These are phyloP conservation scores for Brevimyrus niger DNA, from an alignment of 2,113 vertebrate genomes.

Conservation along the genomic window DNA sequence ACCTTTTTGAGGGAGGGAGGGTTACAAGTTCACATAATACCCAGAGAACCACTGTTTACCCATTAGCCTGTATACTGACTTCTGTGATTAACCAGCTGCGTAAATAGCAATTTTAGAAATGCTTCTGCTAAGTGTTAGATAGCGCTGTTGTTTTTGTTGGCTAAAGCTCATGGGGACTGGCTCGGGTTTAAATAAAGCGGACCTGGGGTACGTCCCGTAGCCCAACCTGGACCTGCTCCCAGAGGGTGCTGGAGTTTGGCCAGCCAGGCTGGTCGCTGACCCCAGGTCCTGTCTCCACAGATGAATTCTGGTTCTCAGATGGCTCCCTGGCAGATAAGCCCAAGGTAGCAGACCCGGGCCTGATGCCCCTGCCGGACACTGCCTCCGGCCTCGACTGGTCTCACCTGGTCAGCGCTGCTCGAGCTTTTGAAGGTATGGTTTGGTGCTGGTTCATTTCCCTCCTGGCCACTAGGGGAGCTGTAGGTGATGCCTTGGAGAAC, in stretches of 20 bases:
- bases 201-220: not conserved
- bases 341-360: slow-evolving; percentile 86
- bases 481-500: not conserved
- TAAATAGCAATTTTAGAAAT: not conserved
- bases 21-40: not conserved
- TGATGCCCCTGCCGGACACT: slow-evolving; percentile 92
- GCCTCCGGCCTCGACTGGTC: slow-evolving; percentile 89
- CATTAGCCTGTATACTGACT: not conserved
- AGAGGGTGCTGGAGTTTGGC: not conserved
- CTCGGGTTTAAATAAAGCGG: not conserved
- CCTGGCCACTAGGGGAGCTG: not conserved
- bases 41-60: not conserved
- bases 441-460: not conserved
- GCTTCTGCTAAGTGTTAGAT: not conserved
- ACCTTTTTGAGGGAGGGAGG: not conserved
- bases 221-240: not conserved
- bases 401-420: slow-evolving; percentile 89
- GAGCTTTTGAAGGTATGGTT: slow-evolving; percentile 89
- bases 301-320: slow-evolving; percentile 97
- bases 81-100: not conserved
- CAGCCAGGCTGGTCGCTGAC: slow-evolving; percentile 22
- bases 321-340: slow-evolving; percentile 90
- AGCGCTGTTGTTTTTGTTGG: not conserved
- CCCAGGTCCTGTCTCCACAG: slow-evolving; percentile 60
- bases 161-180: not conserved